phyloP scores from a whole-genome alignment of 2,888 invertebrate genomes.

The Miltochrista miniata region DNA sequence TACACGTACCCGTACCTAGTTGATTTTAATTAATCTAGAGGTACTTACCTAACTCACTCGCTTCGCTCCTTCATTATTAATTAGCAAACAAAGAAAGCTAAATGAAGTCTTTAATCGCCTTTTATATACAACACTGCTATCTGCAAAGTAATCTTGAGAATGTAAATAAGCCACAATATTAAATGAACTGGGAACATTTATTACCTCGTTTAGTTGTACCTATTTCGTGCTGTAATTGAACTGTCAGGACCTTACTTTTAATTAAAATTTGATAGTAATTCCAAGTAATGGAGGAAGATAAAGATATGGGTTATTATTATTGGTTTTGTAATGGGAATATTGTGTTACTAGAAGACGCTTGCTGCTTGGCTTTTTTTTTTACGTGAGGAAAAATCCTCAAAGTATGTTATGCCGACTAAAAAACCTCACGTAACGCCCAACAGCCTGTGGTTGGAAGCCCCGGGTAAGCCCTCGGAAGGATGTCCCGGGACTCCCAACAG shows the following conservation, averaged over 20 bases:
- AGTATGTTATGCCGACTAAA: no score
- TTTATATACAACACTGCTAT: constrained; percentile 7
- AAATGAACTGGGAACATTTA: constrained; percentile 17
- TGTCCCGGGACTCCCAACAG: no score
- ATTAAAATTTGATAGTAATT: constrained; percentile 26
- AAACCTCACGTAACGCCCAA: no score
- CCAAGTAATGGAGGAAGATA: constrained; percentile 5
- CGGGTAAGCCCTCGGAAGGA: no score
- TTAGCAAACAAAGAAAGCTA: not conserved
- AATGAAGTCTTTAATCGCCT: constrained; percentile 5
- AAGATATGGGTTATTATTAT: constrained; percentile 2
- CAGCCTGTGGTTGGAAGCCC: no score
- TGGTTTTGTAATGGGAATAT: not conserved
- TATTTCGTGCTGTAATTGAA: constrained; percentile 27
- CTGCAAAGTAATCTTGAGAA: constrained; percentile 15
- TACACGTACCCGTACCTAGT: no score
- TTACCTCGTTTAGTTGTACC: constrained; percentile 9
- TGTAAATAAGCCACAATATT: constrained; percentile 11
- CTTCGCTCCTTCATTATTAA: no score
- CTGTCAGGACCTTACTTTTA: constrained; percentile 12
- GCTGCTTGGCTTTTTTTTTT: no score
- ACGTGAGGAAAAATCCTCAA: no score
- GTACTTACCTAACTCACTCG: no score
- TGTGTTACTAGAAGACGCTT: not conserved
- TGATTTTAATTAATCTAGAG: no score